Base-by-base conservation (phyloP, 2,113 vertebrate species). In the Limnothrissa miodon region DNA sequence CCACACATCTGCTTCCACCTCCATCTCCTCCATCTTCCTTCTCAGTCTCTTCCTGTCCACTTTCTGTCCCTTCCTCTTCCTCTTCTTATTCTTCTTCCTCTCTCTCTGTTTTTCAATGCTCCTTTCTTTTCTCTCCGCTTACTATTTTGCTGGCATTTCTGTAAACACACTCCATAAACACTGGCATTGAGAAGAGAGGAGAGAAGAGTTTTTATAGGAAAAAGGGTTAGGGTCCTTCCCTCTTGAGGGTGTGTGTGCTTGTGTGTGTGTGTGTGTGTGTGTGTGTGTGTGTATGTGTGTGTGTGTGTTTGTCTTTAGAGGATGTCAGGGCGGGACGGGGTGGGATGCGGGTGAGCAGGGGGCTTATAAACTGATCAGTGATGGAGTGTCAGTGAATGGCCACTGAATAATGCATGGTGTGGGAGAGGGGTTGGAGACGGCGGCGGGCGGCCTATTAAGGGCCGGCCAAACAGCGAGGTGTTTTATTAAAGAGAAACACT, bases 401-500 rank as follows among this genome's bases (percentile, higher is more conserved):
- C 91, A 88, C 85, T 94, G 93, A 93, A 93, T 94, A 93, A 93
- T 93, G 92, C 92, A 94, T 93, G 23, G 85, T 85, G 86, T 88
- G 86, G 87, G n/a, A n/a, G n/a, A 91, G 91, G 90, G 92, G 93
- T 94, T 91, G 90, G 92, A 93, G 92, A 88, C 13, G 10, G 13
- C 33, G 25, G 87, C 87, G 91, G 56, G 87, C 87, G 91, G 91
- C 91, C 92, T 93, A 93, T 94, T 94, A 93, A 74, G 25, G 91
- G 91, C 90, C 91, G 88, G 92, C 92, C 93, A 92, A 94, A 94
- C 93, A 93, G 90, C 89, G 91, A 89, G 86, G 89, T 91, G 90
- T 93, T 94, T 92, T 93, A 93, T 92, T 92, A 92, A 92, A 93
- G 92, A 93, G 90, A 91, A 93, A 93, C 93, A 93, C 92, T 94